Evolutionary conservation across 2,797 vertebrate genomes (phyloP).

Genomic region (Rhinatrema bivittatum): DNA sequence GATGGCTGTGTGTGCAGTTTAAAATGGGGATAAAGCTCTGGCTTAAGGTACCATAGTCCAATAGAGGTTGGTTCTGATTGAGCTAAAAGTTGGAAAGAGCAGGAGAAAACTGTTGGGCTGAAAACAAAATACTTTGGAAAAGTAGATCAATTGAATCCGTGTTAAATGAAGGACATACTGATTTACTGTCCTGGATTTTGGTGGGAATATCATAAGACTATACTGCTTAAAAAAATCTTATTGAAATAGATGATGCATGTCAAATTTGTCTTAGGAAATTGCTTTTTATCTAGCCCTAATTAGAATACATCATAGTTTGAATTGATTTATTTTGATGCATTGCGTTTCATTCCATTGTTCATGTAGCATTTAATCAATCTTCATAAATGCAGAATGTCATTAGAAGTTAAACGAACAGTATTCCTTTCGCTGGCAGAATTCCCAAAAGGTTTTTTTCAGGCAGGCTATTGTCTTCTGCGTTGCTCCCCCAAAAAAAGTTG

Average conservation of each 20-base stretch:
- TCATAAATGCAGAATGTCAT: slow-evolving; percentile 11
- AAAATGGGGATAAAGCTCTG: no score
- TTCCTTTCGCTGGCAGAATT: not conserved
- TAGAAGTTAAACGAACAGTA: not conserved
- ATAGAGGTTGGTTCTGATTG: no score
- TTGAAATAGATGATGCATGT: slow-evolving; percentile 5
- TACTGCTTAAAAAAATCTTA: slow-evolving; percentile 11
- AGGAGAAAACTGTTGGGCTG: no score
- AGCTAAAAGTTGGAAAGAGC: no score
- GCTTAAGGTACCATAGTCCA: no score
- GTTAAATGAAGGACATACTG: not conserved
- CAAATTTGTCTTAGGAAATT: slow-evolving; percentile 8
- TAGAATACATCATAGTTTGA: not conserved
- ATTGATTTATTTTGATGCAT: not conserved
- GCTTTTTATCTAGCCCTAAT: not conserved
- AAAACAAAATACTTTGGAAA: no score
- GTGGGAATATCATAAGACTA: slow-evolving; percentile 2
- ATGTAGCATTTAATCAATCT: not conserved
- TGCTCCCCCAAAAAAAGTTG: not conserved
- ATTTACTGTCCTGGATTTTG: slow-evolving; percentile 1
- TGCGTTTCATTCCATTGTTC: not conserved
- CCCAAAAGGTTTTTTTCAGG: not conserved
- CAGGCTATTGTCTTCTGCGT: not conserved
- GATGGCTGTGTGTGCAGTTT: no score
- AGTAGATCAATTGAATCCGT: slow-evolving; percentile 6